Conservation (phyloP, 2,888 invertebrate genomes). For the Torymus tubicola region DNA sequence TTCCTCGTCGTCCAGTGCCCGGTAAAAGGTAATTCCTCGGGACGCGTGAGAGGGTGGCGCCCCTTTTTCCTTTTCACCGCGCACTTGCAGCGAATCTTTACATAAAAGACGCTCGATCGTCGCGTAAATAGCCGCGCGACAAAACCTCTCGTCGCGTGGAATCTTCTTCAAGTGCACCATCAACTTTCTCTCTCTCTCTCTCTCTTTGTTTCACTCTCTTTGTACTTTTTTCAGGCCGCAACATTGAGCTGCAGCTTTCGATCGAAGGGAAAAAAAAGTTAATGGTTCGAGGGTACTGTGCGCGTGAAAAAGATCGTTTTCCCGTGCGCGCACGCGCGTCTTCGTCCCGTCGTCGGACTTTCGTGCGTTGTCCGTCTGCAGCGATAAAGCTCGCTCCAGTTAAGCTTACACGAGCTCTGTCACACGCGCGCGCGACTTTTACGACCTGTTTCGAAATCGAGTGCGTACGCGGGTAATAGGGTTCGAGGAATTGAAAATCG, state of each 20-base stretch:
- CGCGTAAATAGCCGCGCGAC: too few species aligned
- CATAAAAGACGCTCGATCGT: background rate
- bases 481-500: slow-evolving; percentile 34
- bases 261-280: slow-evolving; percentile 9
- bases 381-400: slow-evolving; percentile 30
- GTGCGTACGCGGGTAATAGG: slow-evolving; percentile 5
- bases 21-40: background rate
- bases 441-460: slow-evolving; percentile 27
- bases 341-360: slow-evolving; percentile 13
- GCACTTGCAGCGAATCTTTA: background rate
- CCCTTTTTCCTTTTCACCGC: background rate
- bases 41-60: too few species aligned
- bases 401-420: background rate
- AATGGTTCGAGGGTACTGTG: slow-evolving; percentile 3
- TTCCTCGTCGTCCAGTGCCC: background rate
- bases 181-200: too few species aligned
- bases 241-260: background rate
- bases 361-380: background rate
- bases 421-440: slow-evolving; percentile 7
- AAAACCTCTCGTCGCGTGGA: too few species aligned
- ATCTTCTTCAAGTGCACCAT: background rate
- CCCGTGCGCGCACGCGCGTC: background rate
- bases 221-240: background rate
- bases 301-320: slow-evolving; percentile 36
- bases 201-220: too few species aligned